Evolutionary conservation across 2,113 vertebrate genomes (phyloP).

Genomic region (Scolopax mira): DNA sequence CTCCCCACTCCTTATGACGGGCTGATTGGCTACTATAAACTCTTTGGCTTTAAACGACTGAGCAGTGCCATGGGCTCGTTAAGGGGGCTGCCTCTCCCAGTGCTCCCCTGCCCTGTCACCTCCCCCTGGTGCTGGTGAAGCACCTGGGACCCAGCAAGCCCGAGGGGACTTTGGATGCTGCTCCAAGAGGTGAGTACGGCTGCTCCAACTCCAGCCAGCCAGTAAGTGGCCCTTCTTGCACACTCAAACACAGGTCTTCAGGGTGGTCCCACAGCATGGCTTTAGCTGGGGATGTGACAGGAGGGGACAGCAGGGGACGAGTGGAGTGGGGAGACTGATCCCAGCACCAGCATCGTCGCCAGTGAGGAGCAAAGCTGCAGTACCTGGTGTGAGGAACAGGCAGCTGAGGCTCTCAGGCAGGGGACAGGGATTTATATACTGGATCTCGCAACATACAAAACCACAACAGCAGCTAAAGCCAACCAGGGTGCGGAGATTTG

Average conservation of each 20-base stretch:
- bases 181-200: fast-evolving
- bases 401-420: neutral
- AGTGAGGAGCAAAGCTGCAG: neutral
- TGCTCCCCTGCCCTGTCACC: neutral
- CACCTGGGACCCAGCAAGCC: fast-evolving
- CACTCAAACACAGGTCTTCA: fast-evolving
- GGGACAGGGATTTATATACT: neutral
- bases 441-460: neutral
- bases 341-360: neutral
- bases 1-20: neutral
- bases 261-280: fast-evolving
- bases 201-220: neutral
- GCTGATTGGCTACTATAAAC: neutral
- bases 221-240: fast-evolving
- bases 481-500: slow-evolving; percentile 24
- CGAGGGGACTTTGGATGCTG: fast-evolving
- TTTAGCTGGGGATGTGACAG: neutral
- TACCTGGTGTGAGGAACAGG: neutral
- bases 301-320: neutral
- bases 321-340: fast-evolving
- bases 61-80: neutral
- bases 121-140: fast-evolving
- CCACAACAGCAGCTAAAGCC: slow-evolving; percentile 16
- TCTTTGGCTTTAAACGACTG: neutral
- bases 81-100: neutral